These are phyloP conservation scores for Diphyllodes magnificus DNA, from an alignment of 2,113 vertebrate species.

Conservation along the genomic window DNA sequence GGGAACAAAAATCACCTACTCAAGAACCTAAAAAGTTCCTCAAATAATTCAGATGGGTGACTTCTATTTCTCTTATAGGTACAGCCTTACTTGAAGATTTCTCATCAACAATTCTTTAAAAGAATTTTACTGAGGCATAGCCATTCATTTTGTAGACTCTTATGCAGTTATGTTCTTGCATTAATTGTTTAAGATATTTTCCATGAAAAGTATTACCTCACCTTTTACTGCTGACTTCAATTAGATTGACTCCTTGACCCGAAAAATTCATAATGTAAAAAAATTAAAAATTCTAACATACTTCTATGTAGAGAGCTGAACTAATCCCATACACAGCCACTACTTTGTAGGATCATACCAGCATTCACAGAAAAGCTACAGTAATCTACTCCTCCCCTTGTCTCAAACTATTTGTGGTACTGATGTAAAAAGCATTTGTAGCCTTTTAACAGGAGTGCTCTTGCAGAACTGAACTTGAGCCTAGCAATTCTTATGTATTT, in stretches of 20 bases:
- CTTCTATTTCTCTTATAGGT: neutral
- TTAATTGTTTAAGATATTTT: neutral
- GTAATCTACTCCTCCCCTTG: neutral
- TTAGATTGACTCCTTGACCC: neutral
- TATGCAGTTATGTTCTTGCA: neutral
- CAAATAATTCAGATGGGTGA: neutral
- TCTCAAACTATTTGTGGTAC: neutral
- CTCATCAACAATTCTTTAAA: neutral
- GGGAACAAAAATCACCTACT: neutral
- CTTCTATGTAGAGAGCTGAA: neutral
- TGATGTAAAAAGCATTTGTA: neutral
- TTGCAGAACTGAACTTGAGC: neutral
- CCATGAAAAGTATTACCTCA: neutral
- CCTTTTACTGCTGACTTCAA: neutral
- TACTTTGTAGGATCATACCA: neutral
- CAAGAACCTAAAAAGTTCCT: neutral
- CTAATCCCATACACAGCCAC: neutral
- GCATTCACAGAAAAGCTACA: neutral
- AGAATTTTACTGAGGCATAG: neutral
- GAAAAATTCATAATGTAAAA: neutral
- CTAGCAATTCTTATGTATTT: neutral
- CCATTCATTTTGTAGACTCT: neutral
- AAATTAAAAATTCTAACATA: neutral
- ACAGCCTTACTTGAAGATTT: neutral
- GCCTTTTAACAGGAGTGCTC: neutral